Conservation (phyloP, 2,113 vertebrate species). For the Progne subis region DNA sequence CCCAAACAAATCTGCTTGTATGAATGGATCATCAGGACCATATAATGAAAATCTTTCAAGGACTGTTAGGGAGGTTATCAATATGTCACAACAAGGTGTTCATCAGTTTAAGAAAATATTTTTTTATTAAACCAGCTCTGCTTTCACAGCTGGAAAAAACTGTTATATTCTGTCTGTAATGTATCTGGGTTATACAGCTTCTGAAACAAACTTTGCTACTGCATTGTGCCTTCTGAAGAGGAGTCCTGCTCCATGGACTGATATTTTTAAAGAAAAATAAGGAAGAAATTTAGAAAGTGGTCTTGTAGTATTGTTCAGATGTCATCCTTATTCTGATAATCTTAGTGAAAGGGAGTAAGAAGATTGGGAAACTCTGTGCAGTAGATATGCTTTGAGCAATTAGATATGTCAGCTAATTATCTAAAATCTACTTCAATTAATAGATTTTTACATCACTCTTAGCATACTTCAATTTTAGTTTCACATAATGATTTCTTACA, state of each 20-base stretch:
- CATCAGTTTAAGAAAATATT: not conserved
- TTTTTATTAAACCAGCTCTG: not conserved
- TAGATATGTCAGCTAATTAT: not conserved
- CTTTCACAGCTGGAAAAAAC: not conserved
- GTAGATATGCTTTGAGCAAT: not conserved
- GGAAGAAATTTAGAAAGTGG: not conserved
- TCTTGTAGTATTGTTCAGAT: not conserved
- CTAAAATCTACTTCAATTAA: not conserved
- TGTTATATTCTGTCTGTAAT: not conserved
- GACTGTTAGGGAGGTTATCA: not conserved
- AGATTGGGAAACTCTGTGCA: not conserved
- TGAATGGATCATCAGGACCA: not conserved
- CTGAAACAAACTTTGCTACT: not conserved
- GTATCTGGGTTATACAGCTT: fast-evolving
- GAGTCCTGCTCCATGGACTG: not conserved
- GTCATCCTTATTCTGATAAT: not conserved
- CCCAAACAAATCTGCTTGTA: not conserved
- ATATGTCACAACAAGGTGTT: not conserved
- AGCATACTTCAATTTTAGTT: not conserved
- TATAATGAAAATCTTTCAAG: not conserved
- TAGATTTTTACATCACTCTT: not conserved
- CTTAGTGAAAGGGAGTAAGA: not conserved
- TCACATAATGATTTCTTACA: not conserved
- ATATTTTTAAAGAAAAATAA: not conserved
- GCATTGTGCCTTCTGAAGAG: not conserved